Evolutionary conservation across 2,888 invertebrate genomes (phyloP), one percentile per base, ranked within the genome.

Genomic region (Scaptomyza caliginosa): DNA sequence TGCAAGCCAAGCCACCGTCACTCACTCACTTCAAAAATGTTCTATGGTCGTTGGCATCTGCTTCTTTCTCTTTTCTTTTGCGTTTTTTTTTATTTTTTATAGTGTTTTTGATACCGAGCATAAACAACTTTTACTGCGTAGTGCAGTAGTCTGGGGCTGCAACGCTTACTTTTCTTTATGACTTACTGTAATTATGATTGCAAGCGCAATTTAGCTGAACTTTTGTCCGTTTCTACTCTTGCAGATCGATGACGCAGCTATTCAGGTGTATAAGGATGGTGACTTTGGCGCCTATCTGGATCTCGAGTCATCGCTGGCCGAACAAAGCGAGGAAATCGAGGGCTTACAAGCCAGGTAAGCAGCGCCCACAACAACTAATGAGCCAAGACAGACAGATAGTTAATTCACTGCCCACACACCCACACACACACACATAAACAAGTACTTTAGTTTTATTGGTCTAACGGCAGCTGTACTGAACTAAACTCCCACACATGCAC

Each of bases 201-300:
- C 63, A 57, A 45, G 43, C 70, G 67, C 73, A 73, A 65, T 46
- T 46, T 48, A 30, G 16, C 51, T 59, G 43, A 55, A 59, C 63
- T 59, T 24, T 19, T 32, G 24, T 19, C 39, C 51, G 16, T 4
- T 13, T 19, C 8, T 46, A 43, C 42, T 16, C 24, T 55, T 73
- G 39, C 72, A 99, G 99, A 93, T 99, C 92, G 99, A 99, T 91
- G 99, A 99, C 93, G 97, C 98, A 67, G 97, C 98, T 24, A 94
- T 99, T 71, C 99, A 99, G 93, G 94, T 99, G 74, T 99, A 98
- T 92, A 97, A 96, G 92, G 97, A 98, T 92, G 98, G 98, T 65
- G 99, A 99, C 92, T 98, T 97, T 92, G 98, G 98, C 51, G 96
- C 97, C 56, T 99, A 99, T 92, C 93, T 99, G 92, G 99, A 99